These are phyloP conservation scores for Argyra leucocephala DNA, from an alignment of 2,888 invertebrate genomes.

Conservation along the genomic window DNA sequence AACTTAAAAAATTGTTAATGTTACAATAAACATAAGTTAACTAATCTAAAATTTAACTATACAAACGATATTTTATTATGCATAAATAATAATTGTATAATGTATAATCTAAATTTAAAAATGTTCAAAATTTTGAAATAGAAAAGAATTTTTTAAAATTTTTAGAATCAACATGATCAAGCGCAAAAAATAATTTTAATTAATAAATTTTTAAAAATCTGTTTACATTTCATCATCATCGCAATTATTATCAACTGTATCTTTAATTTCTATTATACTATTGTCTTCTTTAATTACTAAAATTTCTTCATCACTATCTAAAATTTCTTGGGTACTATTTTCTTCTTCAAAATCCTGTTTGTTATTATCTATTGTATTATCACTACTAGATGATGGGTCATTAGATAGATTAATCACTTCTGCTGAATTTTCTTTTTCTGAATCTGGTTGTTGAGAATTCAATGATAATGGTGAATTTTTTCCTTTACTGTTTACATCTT, in stretches of 20 bases:
- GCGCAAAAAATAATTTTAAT: too few species aligned
- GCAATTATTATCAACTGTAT: background rate
- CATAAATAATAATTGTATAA: too few species aligned
- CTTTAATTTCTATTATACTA: background rate
- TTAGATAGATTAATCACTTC: background rate
- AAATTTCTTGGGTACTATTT: background rate
- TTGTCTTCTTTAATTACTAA: conserved; percentile 1
- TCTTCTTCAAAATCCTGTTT: background rate
- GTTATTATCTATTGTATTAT: background rate
- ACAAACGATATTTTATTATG: too few species aligned
- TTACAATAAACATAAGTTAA: too few species aligned
- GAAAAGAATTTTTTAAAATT: too few species aligned
- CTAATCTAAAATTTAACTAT: too few species aligned
- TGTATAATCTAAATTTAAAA: too few species aligned
- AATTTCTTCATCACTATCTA: conserved; percentile 1
- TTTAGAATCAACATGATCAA: too few species aligned
- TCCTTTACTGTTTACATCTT: background rate
- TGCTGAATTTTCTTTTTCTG: background rate
- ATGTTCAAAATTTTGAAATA: too few species aligned
- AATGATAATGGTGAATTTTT: background rate
- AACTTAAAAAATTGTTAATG: too few species aligned
- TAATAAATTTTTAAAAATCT: too few species aligned
- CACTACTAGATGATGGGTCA: too few species aligned
- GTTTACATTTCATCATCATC: background rate
- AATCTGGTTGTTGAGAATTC: background rate